Evolutionary conservation across 2,113 vertebrate genomes (phyloP), one percentile per base, ranked within the genome.

Genomic region (rat (Rattus norvegicus)): DNA sequence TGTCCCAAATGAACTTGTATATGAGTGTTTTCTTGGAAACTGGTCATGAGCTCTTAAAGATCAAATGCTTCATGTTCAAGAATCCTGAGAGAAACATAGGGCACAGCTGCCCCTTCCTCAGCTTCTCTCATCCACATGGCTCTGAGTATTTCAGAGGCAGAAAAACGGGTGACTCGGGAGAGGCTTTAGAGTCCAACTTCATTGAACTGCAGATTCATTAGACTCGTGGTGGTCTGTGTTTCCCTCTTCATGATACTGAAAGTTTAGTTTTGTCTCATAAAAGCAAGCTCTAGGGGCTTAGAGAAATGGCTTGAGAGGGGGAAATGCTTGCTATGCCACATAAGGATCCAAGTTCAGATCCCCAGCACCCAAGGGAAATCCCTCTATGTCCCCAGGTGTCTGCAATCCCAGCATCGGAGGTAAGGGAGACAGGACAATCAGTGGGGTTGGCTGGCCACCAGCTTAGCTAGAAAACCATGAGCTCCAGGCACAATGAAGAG

Each of bases 1-100:
- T 56, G 49, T 20, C 97, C 95, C 87, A 93, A 93, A 79, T 88
- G 43, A 92, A 84, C 81, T 52, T 49, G 73, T 54, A 43, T 7
- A 4, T 36, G 73, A 90, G 7, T 47, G 43, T 84, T 75, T 97
- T 93, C 80, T 67, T 79, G 79, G 63, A 76, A 95, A 79, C 77
- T 85, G 2, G 13, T 56, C 69, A 95, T 26, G 36, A n/a, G n/a
- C 95, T 93, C 88, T 94, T 79, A 83, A 86, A 39, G 63, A 67
- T 43, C 79, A 84, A 96, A 70, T 83, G 65, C 56, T 77, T 56
- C 85, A 30, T 59, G 63, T 87, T 90, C 54, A 36, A 3, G 28
- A 75, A 70, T 90, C 28, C 0, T 56, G 73, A 85, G 59, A 93
- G 79, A 61, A 17, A 47, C 54, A 65, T 13, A 63, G 67, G 39